These are phyloP conservation scores for Arnoldichthys spilopterus DNA, from an alignment of 2,797 vertebrate genomes.

Conservation along the genomic window DNA sequence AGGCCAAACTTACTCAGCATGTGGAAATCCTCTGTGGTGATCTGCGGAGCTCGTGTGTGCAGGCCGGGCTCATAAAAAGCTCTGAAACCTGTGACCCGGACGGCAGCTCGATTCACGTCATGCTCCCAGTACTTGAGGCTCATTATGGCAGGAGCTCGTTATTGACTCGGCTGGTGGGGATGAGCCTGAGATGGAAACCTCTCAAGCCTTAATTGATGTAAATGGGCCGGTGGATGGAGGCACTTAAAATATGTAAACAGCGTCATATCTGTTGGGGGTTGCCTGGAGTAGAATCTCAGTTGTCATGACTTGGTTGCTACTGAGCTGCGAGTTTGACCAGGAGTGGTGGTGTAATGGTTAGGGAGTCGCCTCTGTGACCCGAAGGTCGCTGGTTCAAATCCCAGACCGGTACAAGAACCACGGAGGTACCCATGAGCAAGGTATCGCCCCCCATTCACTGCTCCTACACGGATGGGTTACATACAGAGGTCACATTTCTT, in stretches of 20 bases:
- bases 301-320: slow-evolving; percentile 27
- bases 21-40: slow-evolving; percentile 1
- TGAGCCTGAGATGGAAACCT: slow-evolving; percentile 49
- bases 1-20: slow-evolving; percentile 19
- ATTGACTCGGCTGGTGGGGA: slow-evolving; percentile 24
- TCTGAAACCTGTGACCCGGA: not conserved
- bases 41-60: not conserved
- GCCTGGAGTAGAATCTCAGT: slow-evolving; percentile 3
- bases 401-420: too few relatives aligned
- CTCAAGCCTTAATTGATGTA: slow-evolving; percentile 42
- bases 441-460: too few relatives aligned
- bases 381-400: too few relatives aligned
- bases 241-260: slow-evolving; percentile 45
- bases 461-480: too few relatives aligned
- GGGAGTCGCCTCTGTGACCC: too few relatives aligned
- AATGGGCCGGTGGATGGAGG: slow-evolving; percentile 32
- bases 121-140: not conserved
- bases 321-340: not conserved
- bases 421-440: too few relatives aligned
- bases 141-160: slow-evolving; percentile 25
- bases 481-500: too few relatives aligned
- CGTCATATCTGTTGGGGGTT: slow-evolving; percentile 15
- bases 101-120: not conserved
- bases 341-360: too few relatives aligned
- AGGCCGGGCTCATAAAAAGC: not conserved